Conservation (phyloP, 2,797 vertebrate genomes). For the Argentina silus region DNA sequence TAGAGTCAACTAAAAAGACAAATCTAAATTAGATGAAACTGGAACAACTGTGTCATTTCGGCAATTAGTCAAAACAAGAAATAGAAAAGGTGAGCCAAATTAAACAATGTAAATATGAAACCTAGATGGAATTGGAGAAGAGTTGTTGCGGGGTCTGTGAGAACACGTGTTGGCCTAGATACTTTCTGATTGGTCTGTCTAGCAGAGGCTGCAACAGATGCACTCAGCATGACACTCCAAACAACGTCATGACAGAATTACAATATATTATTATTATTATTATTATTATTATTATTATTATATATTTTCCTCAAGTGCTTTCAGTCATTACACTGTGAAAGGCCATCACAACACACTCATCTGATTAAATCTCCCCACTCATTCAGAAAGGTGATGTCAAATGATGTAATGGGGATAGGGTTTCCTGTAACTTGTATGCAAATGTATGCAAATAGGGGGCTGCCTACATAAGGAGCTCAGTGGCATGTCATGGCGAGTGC, state of each 20-base stretch:
- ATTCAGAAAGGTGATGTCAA: conserved; percentile 33
- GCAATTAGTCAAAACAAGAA: too few species aligned
- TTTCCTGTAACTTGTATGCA: conserved; percentile 50
- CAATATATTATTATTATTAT: not conserved
- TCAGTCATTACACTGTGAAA: not conserved
- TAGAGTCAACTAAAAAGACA: not conserved
- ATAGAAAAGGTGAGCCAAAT: not conserved
- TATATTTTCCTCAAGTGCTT: not conserved
- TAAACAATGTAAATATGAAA: not conserved
- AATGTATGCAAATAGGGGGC: conserved; percentile 54
- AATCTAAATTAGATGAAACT: not conserved
- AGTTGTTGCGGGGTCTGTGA: not conserved
- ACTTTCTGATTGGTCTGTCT: not conserved
- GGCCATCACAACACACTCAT: not conserved
- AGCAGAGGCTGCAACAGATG: conserved; percentile 40
- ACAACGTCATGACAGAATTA: conserved; percentile 29
- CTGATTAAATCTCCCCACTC: not conserved
- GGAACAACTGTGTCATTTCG: not conserved
- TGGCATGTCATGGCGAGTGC: conserved; percentile 45
- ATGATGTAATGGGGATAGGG: conserved; percentile 49
- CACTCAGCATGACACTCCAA: conserved; percentile 40
- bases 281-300: not conserved
- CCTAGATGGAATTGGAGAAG: not conserved
- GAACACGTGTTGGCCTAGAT: not conserved
- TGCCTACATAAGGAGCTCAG: conserved; percentile 56